Evolutionary conservation across 2,888 invertebrate genomes (phyloP).

Genomic region (Cerceris ruficornis): DNA sequence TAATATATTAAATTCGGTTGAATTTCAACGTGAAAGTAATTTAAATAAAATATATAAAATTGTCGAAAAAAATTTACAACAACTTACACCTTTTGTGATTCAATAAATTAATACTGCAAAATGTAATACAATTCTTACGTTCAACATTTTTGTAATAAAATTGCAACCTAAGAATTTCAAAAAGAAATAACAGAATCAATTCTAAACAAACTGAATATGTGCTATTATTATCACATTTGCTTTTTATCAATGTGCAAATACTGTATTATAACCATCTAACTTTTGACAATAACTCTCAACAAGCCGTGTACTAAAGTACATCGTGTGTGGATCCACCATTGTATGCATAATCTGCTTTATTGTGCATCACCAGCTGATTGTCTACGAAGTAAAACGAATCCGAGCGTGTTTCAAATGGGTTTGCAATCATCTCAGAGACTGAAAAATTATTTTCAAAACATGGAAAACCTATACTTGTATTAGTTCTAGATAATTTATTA

Average conservation of each 20-base stretch:
- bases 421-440: conserved; percentile 98
- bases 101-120: no score
- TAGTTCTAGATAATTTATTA: conserved; percentile 1
- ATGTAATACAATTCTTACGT: conserved; percentile 15
- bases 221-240: conserved; percentile 48
- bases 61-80: neutral
- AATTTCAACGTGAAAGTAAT: conserved; percentile 7
- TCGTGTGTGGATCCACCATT: conserved; percentile 87
- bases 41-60: conserved; percentile 13
- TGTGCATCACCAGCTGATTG: conserved; percentile 98
- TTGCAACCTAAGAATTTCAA: conserved; percentile 21
- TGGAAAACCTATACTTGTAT: neutral
- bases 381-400: conserved; percentile 99
- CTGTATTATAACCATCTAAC: conserved; percentile 61
- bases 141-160: conserved; percentile 15
- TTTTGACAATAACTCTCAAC: conserved; percentile 84
- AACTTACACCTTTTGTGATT: no score
- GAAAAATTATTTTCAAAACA: conserved; percentile 77
- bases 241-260: conserved; percentile 50
- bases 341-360: conserved; percentile 99
- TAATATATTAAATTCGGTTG: conserved; percentile 7
- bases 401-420: conserved; percentile 98
- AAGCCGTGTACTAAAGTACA: conserved; percentile 58
- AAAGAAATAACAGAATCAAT: conserved; percentile 25
- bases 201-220: conserved; percentile 43